A percentile compares a stretch with the other conserved stretches of the same genome.
Evolutionary conservation across 2,113 vertebrate species (phyloP).

Genomic region (Alligator mississippiensis): DNA sequence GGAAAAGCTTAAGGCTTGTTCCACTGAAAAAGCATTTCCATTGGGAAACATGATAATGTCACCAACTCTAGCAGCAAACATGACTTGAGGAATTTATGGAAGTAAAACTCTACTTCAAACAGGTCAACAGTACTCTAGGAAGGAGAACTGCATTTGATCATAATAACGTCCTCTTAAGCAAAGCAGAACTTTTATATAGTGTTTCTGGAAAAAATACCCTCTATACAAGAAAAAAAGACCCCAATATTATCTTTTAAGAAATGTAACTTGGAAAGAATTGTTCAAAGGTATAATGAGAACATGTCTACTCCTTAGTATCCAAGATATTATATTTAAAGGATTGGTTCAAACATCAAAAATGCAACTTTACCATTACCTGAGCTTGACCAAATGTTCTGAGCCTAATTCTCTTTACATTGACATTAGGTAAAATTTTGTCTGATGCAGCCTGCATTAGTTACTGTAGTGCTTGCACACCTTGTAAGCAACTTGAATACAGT

Average conservation of each 20-base stretch:
- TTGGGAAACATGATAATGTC: constrained; percentile 75
- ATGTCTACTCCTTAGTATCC: neutral
- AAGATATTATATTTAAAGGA: neutral
- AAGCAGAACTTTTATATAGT: constrained; percentile 9
- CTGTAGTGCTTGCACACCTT: neutral
- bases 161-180: constrained; percentile 3
- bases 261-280: neutral
- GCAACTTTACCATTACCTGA: neutral
- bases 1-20: constrained; percentile 68
- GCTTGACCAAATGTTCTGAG: neutral
- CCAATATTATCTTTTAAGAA: neutral
- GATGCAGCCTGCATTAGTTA: neutral
- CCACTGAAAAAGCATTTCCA: constrained; percentile 54
- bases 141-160: neutral
- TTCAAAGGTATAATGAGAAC: neutral
- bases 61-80: constrained; percentile 49
- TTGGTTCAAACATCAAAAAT: neutral
- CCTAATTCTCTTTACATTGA: neutral
- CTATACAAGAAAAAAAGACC: neutral
- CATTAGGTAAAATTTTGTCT: neutral
- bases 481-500: neutral
- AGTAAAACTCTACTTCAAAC: neutral
- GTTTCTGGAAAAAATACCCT: neutral
- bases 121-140: neutral
- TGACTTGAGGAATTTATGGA: constrained; percentile 46